Percentiles rank a stretch among this genome's conserved stretches.
phyloP scores from a whole-genome alignment of 2,888 invertebrate genomes.

The Hirtodrosophila histrioides region DNA sequence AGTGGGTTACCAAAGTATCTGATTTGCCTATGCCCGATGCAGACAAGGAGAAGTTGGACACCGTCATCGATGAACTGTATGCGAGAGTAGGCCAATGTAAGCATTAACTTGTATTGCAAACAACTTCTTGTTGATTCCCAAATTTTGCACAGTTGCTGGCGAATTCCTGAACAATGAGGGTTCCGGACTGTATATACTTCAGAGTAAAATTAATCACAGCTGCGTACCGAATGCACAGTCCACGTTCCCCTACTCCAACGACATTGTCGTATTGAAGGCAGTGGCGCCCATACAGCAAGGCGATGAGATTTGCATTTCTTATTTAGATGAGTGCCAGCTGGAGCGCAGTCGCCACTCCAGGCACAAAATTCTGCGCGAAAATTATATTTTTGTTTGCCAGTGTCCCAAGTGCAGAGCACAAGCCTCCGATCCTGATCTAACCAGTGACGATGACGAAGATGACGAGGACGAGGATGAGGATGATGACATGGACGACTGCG shows the following conservation, averaged over 20 bases:
- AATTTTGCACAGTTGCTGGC: conserved; percentile 79
- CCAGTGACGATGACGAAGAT: conserved; percentile 90
- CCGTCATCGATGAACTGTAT: conserved; percentile 92
- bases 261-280: conserved; percentile 90
- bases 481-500: conserved; percentile 67
- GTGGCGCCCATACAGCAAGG: conserved; percentile 89
- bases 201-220: conserved; percentile 96
- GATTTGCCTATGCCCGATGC: conserved; percentile 88
- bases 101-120: conserved; percentile 1
- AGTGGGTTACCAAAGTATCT: conserved; percentile 93
- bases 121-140: not conserved
- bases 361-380: conserved; percentile 90
- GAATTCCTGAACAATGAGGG: conserved; percentile 96
- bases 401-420: conserved; percentile 92
- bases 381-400: conserved; percentile 92
- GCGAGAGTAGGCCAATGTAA: conserved; percentile 92
- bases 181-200: conserved; percentile 93
- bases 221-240: conserved; percentile 95
- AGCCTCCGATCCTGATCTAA: conserved; percentile 90
- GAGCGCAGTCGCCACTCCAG: conserved; percentile 93
- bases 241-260: conserved; percentile 93
- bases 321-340: conserved; percentile 93
- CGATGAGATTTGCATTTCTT: conserved; percentile 96
- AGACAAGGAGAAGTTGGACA: conserved; percentile 89
- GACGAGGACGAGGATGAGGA: conserved; percentile 82